Evolutionary conservation across 2,113 vertebrate species (phyloP).

Genomic region (Dendrocopos noguchii): DNA sequence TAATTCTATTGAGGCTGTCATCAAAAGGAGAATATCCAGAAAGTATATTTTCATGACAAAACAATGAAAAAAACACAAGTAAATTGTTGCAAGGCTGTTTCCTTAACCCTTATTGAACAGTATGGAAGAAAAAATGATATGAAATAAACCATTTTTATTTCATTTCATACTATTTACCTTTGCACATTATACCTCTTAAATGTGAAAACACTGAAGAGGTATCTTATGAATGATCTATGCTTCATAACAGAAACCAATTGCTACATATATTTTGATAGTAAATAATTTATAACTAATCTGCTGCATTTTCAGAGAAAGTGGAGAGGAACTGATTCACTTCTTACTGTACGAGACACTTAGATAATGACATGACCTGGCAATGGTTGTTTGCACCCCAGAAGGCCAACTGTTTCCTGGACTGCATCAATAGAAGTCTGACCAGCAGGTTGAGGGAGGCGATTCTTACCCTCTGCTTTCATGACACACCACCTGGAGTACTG

Average conservation of each 20-base stretch:
- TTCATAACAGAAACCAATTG: slow-evolving; percentile 62
- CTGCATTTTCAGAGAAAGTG: background rate
- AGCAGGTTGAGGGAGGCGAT: background rate
- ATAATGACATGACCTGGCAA: background rate
- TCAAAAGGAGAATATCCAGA: background rate
- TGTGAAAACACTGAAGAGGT: slow-evolving; percentile 56
- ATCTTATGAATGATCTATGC: slow-evolving; percentile 74
- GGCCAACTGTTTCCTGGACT: accelerated
- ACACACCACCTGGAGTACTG: accelerated
- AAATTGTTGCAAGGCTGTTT: background rate
- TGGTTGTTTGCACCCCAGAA: background rate
- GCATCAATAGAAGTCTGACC: accelerated
- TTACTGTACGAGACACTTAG: slow-evolving; percentile 15
- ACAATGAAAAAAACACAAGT: background rate
- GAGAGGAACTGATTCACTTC: slow-evolving; percentile 15
- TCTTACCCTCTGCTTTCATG: background rate
- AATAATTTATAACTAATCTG: slow-evolving; percentile 73
- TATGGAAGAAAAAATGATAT: background rate
- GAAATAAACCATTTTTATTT: background rate
- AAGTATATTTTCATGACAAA: background rate
- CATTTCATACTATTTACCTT: slow-evolving; percentile 10
- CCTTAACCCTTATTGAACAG: background rate
- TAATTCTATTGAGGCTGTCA: background rate
- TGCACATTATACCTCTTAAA: slow-evolving; percentile 24
- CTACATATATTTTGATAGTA: slow-evolving; percentile 65